Percentiles rank a stretch among this genome's conserved stretches.
Conservation (phyloP, 1,140 invertebrate genomes). For the Triops cancriformis region DNA sequence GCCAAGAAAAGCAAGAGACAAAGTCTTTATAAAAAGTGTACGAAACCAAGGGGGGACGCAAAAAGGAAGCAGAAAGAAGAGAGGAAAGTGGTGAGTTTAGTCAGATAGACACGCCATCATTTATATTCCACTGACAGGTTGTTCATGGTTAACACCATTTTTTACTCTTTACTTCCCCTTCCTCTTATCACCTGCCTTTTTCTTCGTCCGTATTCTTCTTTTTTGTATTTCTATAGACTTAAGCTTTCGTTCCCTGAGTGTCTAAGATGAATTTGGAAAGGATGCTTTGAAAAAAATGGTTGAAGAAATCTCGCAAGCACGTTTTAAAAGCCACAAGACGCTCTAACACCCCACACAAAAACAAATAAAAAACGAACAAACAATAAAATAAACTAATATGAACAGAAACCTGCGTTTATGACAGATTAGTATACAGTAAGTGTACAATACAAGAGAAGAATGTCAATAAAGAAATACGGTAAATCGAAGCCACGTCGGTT, state of each 20-base stretch:
- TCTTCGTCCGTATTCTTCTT: background rate
- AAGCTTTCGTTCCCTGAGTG: background rate
- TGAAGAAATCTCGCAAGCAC: background rate
- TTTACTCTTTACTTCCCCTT: background rate
- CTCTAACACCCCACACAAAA: too few relatives aligned
- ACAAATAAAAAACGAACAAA: too few relatives aligned
- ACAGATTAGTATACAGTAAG: too few relatives aligned
- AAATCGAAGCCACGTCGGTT: too few relatives aligned
- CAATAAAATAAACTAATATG: too few relatives aligned
- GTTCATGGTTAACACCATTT: slow-evolving; percentile 11
- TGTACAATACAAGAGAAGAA: too few relatives aligned
- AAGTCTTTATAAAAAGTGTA: too few relatives aligned
- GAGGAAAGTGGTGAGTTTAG: background rate
- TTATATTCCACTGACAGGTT: slow-evolving; percentile 14
- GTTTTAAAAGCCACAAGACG: background rate
- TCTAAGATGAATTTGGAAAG: background rate
- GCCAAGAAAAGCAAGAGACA: too few relatives aligned
- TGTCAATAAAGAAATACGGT: too few relatives aligned
- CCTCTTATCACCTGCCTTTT: background rate
- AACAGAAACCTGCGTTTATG: too few relatives aligned
- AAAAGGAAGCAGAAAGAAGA: background rate
- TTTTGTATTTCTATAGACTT: too few relatives aligned
- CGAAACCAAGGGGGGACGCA: background rate
- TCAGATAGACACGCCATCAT: slow-evolving; percentile 13
- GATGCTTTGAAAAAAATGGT: background rate